Percentiles rank a stretch among this genome's conserved stretches.
Conservation (phyloP, 1,140 invertebrate species). For the Pogonus chalceus region DNA sequence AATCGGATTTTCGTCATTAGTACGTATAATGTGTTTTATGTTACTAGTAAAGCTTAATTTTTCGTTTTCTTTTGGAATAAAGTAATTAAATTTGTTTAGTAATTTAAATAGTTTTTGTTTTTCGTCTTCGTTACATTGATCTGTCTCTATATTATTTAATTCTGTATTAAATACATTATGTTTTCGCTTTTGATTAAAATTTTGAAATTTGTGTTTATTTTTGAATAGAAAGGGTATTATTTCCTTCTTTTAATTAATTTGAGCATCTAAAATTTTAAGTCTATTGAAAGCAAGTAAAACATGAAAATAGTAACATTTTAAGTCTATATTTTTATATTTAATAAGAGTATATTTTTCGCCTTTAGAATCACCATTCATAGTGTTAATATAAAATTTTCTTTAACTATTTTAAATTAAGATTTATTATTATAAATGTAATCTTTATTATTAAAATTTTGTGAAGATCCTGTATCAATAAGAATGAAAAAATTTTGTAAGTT, state of each 20-base stretch:
- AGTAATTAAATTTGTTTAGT: neutral
- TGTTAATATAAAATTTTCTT: no score
- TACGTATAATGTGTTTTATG: neutral
- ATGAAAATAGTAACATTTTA: neutral
- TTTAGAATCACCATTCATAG: no score
- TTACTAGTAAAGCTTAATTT: neutral
- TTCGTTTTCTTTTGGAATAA: neutral
- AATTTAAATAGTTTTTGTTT: neutral
- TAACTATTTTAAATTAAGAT: no score
- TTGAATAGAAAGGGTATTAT: neutral
- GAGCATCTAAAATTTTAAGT: neutral
- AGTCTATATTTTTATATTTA: neutral
- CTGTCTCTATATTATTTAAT: neutral
- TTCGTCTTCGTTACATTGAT: neutral
- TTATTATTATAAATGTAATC: no score
- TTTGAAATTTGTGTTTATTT: neutral
- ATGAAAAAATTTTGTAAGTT: no score
- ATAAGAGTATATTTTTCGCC: no score
- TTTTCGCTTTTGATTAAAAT: neutral
- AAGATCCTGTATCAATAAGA: no score
- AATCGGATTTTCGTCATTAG: neutral
- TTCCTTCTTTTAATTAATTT: neutral
- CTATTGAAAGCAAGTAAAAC: neutral
- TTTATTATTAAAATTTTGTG: no score
- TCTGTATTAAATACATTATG: neutral